Base-by-base conservation (phyloP, 1,140 invertebrate genomes). In the Oedothorax gibbosus region DNA sequence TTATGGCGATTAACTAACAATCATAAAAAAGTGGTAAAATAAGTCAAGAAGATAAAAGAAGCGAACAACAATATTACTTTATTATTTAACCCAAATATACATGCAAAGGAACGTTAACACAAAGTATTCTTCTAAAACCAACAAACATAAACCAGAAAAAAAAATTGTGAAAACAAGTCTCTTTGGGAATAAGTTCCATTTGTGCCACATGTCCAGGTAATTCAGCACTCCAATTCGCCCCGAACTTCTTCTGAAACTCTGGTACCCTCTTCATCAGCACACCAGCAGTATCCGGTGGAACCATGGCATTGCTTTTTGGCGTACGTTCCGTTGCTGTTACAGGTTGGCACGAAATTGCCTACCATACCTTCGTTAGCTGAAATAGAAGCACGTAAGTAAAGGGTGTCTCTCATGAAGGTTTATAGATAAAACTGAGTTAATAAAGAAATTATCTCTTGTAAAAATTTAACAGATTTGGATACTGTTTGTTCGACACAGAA, bases 231-330 rank as follows among this genome's bases (percentile, higher is more conserved):
- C 57, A 21, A 8, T 9, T 51, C 75, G 49, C 75, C 75, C n/a
- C 75, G 62, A 5, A 51, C 75, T 2, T n/a, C 15, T 8, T 77
- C 75, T 7, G 75, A 62, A 9, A 77, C 14, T 12, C 65, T 77
- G 21, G 62, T 77, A 15, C 75, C 75, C 18, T 50, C 21, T 18
- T 77, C 60, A 2, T 77, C 75, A 10, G 57, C 57, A 50, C 75
- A 77, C 75, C 75, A 77, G 35, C 75, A 77, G 57, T 12, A 65
- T 9, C 75, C 75, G 14, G 64, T 79, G 62, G 77, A 79, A 0
- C 75, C 57, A 50, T 77, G 75, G 35, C 75, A 77, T 21, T 77
- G 75, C 49, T 77, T 77, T 3, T n/a, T n/a, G 60, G 75, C 60
- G 60, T 77, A 77, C 15, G 56, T 64, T 51, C 75, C 75, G n/a